Conservation (phyloP, 35 echinoderm and acorn worm species). For the Eucidaris tribuloides region DNA sequence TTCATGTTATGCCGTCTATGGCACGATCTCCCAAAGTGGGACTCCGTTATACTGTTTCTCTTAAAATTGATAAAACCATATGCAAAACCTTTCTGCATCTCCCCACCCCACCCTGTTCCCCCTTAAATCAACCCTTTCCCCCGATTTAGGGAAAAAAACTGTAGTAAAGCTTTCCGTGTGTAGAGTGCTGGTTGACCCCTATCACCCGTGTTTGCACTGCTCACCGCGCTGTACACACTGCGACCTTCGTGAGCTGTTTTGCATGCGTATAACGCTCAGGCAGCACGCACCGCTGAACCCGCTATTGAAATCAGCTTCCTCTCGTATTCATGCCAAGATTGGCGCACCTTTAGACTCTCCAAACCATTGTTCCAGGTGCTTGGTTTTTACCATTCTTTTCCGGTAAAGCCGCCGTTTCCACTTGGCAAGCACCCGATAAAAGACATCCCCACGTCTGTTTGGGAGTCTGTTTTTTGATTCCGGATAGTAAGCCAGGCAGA, state of each 20-base stretch:
- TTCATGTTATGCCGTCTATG: no score
- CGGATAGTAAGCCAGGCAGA: background rate
- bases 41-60: no score
- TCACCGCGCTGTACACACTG: no score
- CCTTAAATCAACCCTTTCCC: background rate
- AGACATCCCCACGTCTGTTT: background rate
- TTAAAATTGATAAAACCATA: no score
- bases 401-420: slow-evolving; percentile 19
- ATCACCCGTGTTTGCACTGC: background rate
- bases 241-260: background rate
- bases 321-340: slow-evolving; percentile 12
- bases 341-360: slow-evolving; percentile 12
- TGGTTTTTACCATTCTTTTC: slow-evolving; percentile 15
- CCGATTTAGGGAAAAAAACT: background rate
- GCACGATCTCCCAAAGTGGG: no score
- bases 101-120: background rate
- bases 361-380: slow-evolving; percentile 29
- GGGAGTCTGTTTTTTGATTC: background rate
- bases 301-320: slow-evolving; percentile 13
- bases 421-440: slow-evolving; percentile 4
- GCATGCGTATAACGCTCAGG: background rate
- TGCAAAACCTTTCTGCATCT: no score
- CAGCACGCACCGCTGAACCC: background rate
- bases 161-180: background rate
- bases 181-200: background rate